Conservation (phyloP, 2,113 vertebrate species). For the Protobothrops flavoviridis region DNA sequence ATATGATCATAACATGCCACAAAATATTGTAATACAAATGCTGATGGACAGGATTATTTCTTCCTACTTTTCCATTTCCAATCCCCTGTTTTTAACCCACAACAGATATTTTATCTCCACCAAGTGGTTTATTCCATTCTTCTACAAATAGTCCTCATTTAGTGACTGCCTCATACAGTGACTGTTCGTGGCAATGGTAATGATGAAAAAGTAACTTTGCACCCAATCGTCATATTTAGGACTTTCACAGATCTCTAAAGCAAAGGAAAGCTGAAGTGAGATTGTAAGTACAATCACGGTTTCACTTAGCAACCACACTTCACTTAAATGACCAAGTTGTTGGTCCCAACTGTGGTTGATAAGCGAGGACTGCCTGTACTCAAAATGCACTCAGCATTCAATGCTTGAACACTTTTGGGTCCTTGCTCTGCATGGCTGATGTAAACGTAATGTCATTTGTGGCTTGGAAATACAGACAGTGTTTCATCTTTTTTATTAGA, state of each 20-base stretch:
- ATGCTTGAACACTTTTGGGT: neutral
- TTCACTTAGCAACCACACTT: neutral
- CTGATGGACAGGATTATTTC: neutral
- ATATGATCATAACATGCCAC: neutral
- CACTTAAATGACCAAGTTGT: neutral
- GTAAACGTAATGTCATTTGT: neutral
- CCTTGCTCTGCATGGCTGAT: neutral
- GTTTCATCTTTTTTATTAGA: neutral
- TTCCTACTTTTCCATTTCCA: neutral
- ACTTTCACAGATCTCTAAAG: neutral
- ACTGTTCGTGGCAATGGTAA: neutral
- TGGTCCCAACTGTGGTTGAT: neutral
- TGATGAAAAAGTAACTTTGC: neutral
- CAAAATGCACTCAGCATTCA: neutral
- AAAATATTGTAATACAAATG: neutral
- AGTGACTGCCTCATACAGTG: neutral
- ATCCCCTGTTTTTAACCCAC: neutral
- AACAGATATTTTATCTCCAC: neutral
- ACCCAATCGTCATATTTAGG: neutral
- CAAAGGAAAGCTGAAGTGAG: neutral
- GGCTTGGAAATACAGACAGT: neutral
- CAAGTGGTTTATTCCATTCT: neutral
- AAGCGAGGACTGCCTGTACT: neutral
- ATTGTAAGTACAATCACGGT: neutral
- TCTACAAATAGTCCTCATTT: neutral